Percentiles rank a stretch among this genome's conserved stretches.
These are phyloP conservation scores for Agrypnia vestita DNA, from an alignment of 1,140 invertebrate species.

Conservation along the genomic window DNA sequence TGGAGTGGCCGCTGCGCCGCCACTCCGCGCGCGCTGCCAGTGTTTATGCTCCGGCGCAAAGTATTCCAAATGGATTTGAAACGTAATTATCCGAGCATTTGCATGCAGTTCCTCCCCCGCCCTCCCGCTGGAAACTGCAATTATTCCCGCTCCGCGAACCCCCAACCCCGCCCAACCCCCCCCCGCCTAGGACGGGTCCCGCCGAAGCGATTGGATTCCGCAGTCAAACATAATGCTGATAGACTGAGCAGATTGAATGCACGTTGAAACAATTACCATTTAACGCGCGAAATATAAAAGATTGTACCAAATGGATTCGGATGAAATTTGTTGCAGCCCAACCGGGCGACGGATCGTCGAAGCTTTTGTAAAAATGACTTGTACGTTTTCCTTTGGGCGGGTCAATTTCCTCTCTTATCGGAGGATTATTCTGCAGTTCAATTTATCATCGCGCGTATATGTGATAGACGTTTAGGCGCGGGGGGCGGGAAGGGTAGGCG, in stretches of 20 bases:
- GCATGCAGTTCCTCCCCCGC: constrained; percentile 32
- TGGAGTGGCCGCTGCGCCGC: not conserved
- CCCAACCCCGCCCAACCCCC: not conserved
- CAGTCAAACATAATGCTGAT: not conserved
- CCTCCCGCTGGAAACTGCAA: constrained; percentile 37
- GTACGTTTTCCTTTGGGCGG: too few species aligned
- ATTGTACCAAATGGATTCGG: too few species aligned
- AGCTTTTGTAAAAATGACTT: too few species aligned
- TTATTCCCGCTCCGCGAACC: constrained; percentile 27
- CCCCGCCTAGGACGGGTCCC: not conserved
- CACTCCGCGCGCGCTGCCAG: not conserved
- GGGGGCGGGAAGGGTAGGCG: too few species aligned
- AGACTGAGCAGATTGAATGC: constrained; percentile 8
- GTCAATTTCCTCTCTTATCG: too few species aligned
- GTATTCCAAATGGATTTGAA: constrained; percentile 54
- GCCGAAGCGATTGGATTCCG: constrained; percentile 1
- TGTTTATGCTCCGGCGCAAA: constrained; percentile 46
- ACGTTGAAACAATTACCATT: not conserved
- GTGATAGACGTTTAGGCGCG: too few species aligned
- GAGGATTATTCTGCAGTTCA: too few species aligned
- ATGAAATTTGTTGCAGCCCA: too few species aligned
- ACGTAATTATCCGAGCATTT: constrained; percentile 54
- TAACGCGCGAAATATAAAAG: too few species aligned
- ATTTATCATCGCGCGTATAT: too few species aligned
- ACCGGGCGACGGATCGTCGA: too few species aligned